Percentiles rank a stretch among this genome's conserved stretches.
Evolutionary conservation across 2,797 vertebrate species (phyloP).

Genomic region (Ciconia nigra): DNA sequence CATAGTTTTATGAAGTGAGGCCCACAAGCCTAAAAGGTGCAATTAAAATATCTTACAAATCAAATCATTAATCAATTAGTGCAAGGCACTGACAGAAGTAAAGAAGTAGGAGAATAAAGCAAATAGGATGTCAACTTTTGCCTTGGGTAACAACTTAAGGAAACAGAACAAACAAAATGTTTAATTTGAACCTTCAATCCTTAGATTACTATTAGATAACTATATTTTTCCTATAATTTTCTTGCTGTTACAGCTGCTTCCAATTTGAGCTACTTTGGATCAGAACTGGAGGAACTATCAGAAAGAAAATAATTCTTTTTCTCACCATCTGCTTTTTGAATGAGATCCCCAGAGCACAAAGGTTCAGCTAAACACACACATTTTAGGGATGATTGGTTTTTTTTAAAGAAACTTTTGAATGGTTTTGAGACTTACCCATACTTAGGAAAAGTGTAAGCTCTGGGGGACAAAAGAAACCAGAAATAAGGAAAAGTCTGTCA

Average conservation of each 20-base stretch:
- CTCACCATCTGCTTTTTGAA: slow-evolving; percentile 32
- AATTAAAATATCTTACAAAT: neutral
- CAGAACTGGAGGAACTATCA: neutral
- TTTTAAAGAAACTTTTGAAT: neutral
- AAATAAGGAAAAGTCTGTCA: neutral
- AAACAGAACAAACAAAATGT: neutral
- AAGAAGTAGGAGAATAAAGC: neutral
- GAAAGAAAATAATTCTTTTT: neutral
- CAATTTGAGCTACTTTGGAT: slow-evolving; percentile 12
- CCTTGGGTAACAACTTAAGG: neutral
- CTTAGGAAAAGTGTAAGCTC: neutral
- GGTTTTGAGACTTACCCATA: neutral
- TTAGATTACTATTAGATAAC: slow-evolving; percentile 1
- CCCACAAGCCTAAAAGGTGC: neutral
- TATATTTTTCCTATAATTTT: neutral
- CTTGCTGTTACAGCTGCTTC: slow-evolving; percentile 36
- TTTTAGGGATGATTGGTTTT: neutral
- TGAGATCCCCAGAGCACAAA: neutral
- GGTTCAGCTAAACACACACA: neutral
- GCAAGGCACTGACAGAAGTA: neutral
- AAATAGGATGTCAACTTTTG: neutral
- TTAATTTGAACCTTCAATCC: neutral
- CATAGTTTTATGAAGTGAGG: neutral
- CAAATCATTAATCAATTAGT: neutral
- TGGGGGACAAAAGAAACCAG: neutral